Evolutionary conservation across 2,113 vertebrate species (phyloP).

Genomic region (Empidonax traillii): DNA sequence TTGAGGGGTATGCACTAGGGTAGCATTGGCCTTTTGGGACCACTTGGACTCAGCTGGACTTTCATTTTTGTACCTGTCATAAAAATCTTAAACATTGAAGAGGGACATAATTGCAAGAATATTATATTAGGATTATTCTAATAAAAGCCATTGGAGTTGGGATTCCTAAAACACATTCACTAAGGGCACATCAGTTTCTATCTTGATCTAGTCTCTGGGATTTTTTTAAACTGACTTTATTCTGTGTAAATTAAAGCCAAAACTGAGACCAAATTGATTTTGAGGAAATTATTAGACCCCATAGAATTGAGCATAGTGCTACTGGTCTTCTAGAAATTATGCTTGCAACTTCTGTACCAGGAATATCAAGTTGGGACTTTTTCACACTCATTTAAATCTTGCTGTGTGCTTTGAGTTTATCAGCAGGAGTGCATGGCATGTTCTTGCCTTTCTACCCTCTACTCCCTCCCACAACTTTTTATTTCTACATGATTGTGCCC

Average conservation of each 20-base stretch:
- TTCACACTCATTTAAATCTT: neutral
- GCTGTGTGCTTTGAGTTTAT: neutral
- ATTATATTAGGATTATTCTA: neutral
- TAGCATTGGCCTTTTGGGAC: neutral
- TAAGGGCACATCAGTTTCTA: neutral
- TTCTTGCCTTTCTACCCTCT: neutral
- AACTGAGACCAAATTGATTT: neutral
- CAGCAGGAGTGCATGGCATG: neutral
- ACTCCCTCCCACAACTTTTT: neutral
- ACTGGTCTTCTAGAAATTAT: neutral
- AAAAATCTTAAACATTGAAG: neutral
- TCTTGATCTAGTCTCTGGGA: neutral
- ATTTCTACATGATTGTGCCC: neutral
- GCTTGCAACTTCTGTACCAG: neutral
- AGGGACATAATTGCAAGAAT: neutral
- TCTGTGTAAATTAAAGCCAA: neutral
- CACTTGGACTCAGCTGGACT: neutral
- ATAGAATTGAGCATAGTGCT: neutral
- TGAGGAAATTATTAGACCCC: neutral
- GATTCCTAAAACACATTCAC: neutral
- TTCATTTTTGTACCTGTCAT: neutral
- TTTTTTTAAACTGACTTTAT: neutral
- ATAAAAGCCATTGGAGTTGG: neutral
- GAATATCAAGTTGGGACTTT: neutral
- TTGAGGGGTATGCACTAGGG: neutral